Base-by-base conservation (phyloP, 2,113 vertebrate genomes). In the Lepisosteus osseus region DNA sequence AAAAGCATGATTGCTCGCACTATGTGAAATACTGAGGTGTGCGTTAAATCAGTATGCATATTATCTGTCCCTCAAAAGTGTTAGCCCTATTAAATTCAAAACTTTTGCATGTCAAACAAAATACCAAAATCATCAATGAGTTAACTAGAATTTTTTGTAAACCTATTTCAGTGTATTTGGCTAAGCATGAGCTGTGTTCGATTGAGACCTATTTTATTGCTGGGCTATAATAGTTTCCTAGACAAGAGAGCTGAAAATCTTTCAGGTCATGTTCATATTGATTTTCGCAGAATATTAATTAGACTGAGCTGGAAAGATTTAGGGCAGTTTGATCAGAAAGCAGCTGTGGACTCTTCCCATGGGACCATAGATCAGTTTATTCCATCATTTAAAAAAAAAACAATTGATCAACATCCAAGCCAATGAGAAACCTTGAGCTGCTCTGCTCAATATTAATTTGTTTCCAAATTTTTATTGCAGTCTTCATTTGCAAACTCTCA, bases 241-340 rank as follows among this genome's bases (percentile, higher is more conserved):
- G 17, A 67, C 61, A 75, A 61, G 56, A 51, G 63, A 15, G 74
- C 15, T 65, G 64, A 54, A 61, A 73, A 71, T 7, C 2, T 6
- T 77, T 44, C 29, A 59, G 17, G 12, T 77, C 12, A 3, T 72
- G 6, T 68, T 73, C 65, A 3, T 68, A 67, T 74, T 42, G 62
- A 62, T 77, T 83, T 79, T 29, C 69, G 61, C 71, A 15, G 63
- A 76, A 73, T 80, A 68, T 77, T 74, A 79, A 77, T 77, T 84
- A 59, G 15, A 72, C 1, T 14, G 41, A 17, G 4, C 43, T 57
- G 74, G 43, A 29, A 56, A 54, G 0, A 0, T 68, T 73, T 62
- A 68, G 71, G 55, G 40, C 40, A 55, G 11, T 12, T 41, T 66
- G 55, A 66, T 57, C 65, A 41, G 63, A 75, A 71, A 74, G 43